These are phyloP conservation scores for Noctua janthe DNA, from an alignment of 2,888 invertebrate species.

Conservation along the genomic window DNA sequence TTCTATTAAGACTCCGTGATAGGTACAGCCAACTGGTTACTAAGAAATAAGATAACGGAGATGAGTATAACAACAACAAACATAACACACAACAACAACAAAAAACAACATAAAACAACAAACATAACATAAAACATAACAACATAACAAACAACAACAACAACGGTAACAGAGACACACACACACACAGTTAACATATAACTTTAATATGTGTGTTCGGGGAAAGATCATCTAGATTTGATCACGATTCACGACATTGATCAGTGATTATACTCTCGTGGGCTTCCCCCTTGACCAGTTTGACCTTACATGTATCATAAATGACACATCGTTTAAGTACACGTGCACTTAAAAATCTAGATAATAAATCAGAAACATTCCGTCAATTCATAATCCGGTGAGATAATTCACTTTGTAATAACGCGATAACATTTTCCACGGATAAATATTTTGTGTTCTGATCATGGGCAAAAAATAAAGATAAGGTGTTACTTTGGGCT, in stretches of 20 bases:
- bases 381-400: slow-evolving; percentile 20
- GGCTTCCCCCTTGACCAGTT: slow-evolving; percentile 21
- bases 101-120: too few relatives aligned
- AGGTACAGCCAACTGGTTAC: neutral
- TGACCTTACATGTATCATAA: slow-evolving; percentile 14
- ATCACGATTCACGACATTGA: slow-evolving; percentile 19
- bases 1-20: neutral
- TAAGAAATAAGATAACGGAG: neutral
- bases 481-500: slow-evolving; percentile 30
- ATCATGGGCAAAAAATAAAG: slow-evolving; percentile 34
- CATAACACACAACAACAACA: too few relatives aligned
- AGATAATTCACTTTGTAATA: slow-evolving; percentile 9
- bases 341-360: slow-evolving; percentile 19
- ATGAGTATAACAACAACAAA: neutral
- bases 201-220: neutral
- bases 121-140: too few relatives aligned
- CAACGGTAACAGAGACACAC: too few relatives aligned
- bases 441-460: slow-evolving; percentile 17
- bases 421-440: slow-evolving; percentile 18
- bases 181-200: too few relatives aligned
- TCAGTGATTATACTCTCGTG: neutral
- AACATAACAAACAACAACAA: too few relatives aligned
- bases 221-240: neutral
- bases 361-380: slow-evolving; percentile 28
- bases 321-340: slow-evolving; percentile 14